Conservation (phyloP, 2,888 invertebrate species). For the Eupithecia inturbata region DNA sequence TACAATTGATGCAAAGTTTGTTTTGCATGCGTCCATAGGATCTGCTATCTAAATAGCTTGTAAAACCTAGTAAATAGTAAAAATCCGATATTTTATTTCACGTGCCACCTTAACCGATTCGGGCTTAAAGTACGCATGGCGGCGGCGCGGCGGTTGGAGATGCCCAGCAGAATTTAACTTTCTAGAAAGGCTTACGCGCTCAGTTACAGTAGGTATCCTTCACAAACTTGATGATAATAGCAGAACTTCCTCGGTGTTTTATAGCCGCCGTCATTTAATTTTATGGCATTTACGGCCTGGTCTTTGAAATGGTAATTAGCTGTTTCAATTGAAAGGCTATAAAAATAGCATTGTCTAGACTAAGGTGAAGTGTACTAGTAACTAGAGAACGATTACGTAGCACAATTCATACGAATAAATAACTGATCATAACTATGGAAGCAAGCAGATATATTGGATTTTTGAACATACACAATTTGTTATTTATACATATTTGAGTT, state of each 20-base stretch:
- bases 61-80: background rate
- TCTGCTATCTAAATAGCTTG: background rate
- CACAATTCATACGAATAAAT: background rate
- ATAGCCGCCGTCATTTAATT: conserved; percentile 14
- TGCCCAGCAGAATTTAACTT: background rate
- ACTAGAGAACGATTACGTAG: background rate
- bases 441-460: background rate
- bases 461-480: background rate
- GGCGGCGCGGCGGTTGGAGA: background rate
- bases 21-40: too few relatives aligned
- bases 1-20: background rate
- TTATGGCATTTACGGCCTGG: conserved; percentile 21
- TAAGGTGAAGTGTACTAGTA: too few relatives aligned
- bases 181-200: conserved; percentile 6
- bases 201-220: conserved; percentile 1
- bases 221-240: conserved; percentile 13
- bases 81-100: background rate
- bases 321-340: conserved; percentile 23
- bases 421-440: background rate
- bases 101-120: background rate
- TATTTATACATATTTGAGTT: background rate
- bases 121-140: background rate
- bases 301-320: conserved; percentile 28
- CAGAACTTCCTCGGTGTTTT: conserved; percentile 18
- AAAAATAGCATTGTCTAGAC: conserved; percentile 12